These are phyloP conservation scores for Enteromius trimaculatus DNA, from an alignment of 2,797 vertebrate species.

Conservation along the genomic window DNA sequence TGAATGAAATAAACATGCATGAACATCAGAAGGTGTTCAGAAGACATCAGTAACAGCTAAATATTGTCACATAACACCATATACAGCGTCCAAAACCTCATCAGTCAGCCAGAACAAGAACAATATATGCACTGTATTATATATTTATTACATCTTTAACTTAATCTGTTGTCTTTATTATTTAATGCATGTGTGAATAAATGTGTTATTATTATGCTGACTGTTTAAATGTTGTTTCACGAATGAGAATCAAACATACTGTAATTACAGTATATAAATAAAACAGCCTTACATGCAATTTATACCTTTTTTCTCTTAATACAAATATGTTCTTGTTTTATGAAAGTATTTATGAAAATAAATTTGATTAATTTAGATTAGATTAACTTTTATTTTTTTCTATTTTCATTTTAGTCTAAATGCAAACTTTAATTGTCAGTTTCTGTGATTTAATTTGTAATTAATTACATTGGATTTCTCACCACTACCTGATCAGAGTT, in stretches of 20 bases:
- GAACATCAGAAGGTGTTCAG: background rate
- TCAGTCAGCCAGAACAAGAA: no score
- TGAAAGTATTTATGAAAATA: background rate
- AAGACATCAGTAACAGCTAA: background rate
- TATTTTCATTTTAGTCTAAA: background rate
- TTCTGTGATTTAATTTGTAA: no score
- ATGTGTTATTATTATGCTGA: background rate
- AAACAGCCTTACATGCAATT: background rate
- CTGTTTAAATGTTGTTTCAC: background rate
- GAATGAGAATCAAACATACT: background rate
- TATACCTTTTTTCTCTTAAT: background rate
- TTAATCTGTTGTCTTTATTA: background rate
- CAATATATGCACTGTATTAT: background rate
- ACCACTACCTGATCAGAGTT: background rate
- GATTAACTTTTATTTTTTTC: no score
- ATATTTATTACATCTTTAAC: background rate
- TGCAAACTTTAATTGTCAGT: background rate
- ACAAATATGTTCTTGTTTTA: background rate
- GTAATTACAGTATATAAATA: background rate
- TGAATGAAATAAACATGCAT: background rate
- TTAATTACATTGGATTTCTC: background rate
- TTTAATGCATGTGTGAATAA: background rate
- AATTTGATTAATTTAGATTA: background rate
- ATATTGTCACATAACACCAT: background rate
- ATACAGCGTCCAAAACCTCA: background rate